Percentiles rank a stretch among this genome's conserved stretches.
These are phyloP conservation scores for Platyscapa corneri DNA, from an alignment of 1,140 invertebrate species.

Conservation along the genomic window DNA sequence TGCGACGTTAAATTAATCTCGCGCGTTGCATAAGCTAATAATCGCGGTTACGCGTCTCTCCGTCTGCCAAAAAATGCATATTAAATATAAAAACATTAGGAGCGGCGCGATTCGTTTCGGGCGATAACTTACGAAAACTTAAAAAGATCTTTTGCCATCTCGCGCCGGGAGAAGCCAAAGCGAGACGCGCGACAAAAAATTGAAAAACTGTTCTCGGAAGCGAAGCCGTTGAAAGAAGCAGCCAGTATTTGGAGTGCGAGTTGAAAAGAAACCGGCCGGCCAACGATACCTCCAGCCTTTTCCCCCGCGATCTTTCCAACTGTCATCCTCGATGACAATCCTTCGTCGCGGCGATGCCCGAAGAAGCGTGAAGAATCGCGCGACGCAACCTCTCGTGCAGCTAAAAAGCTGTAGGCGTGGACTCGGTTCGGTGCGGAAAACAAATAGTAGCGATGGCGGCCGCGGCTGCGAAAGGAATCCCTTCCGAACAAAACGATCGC, in stretches of 20 bases:
- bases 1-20: too few relatives aligned
- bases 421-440: not conserved
- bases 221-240: not conserved
- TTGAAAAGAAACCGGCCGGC: not conserved
- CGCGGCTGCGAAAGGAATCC: too few relatives aligned
- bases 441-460: not conserved
- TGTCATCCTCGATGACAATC: not conserved
- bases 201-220: not conserved
- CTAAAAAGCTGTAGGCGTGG: not conserved
- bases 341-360: not conserved
- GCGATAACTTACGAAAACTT: too few relatives aligned
- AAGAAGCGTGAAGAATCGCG: conserved; percentile 2
- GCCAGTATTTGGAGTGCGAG: not conserved
- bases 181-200: not conserved
- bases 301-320: not conserved
- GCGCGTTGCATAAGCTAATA: too few relatives aligned
- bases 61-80: too few relatives aligned
- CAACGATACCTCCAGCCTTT: not conserved
- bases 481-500: too few relatives aligned
- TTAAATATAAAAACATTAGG: too few relatives aligned
- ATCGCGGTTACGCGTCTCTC: too few relatives aligned
- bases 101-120: too few relatives aligned
- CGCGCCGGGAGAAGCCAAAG: too few relatives aligned
- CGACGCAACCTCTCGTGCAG: not conserved
- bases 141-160: too few relatives aligned